Conservation (phyloP, 1,140 invertebrate species). For the Brachionus manjavacas region DNA sequence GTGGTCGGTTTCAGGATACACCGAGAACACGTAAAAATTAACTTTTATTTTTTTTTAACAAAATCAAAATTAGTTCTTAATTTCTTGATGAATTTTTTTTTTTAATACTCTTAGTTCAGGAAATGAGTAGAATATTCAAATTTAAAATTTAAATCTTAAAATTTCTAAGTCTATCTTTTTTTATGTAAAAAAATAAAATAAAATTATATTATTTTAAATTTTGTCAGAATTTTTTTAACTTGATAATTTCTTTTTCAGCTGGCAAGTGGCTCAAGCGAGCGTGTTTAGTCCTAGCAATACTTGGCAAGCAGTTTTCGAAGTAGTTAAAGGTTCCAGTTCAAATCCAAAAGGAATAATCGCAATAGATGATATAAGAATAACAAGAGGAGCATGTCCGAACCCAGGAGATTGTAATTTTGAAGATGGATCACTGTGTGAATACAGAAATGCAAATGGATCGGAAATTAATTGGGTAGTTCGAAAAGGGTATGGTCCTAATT, state of each 20-base stretch:
- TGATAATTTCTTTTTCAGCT: not conserved
- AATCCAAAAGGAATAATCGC: conserved; percentile 19
- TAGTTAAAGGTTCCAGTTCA: not conserved
- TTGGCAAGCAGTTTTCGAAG: conserved; percentile 41
- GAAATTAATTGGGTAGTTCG: conserved; percentile 5
- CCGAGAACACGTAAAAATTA: not conserved
- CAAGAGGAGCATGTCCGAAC: conserved; percentile 4
- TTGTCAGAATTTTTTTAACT: too few relatives aligned
- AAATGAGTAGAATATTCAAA: too few relatives aligned
- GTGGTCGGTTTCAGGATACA: not conserved
- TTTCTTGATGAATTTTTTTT: too few relatives aligned
- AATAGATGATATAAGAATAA: conserved; percentile 40
- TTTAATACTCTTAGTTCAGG: too few relatives aligned
- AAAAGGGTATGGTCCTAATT: conserved; percentile 42
- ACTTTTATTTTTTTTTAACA: not conserved
- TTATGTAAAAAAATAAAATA: too few relatives aligned
- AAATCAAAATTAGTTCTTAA: too few relatives aligned
- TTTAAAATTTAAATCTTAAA: too few relatives aligned
- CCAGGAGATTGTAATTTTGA: conserved; percentile 42
- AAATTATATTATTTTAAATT: not conserved
- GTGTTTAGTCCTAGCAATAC: not conserved
- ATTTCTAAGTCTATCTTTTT: too few relatives aligned
- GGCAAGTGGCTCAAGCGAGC: conserved; percentile 22
- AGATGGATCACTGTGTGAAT: not conserved
- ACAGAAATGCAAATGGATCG: not conserved